These are phyloP conservation scores for Gymnocephalus cernua DNA, from an alignment of 2,113 vertebrate genomes.

Conservation along the genomic window DNA sequence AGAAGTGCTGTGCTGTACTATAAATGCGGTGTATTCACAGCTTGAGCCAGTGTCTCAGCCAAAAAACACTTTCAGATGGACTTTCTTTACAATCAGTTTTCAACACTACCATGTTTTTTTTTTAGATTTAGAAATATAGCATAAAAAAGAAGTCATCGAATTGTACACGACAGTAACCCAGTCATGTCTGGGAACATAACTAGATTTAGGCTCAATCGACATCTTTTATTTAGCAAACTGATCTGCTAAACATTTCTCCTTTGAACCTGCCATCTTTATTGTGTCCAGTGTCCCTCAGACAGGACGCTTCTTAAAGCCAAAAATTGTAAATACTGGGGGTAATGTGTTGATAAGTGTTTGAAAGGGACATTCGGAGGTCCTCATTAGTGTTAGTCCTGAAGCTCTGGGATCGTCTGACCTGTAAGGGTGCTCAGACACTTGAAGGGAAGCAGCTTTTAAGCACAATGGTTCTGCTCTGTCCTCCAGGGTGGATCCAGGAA, in stretches of 20 bases:
- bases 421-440: conserved; percentile 24
- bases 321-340: not conserved
- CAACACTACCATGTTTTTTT: conserved; percentile 1
- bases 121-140: not conserved
- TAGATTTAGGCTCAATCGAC: not conserved
- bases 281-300: not conserved
- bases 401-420: conserved; percentile 30
- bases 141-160: not conserved
- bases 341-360: conserved; percentile 19
- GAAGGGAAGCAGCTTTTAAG: conserved; percentile 37
- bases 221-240: not conserved
- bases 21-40: not conserved
- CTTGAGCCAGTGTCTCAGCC: not conserved
- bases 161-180: not conserved
- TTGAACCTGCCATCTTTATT: not conserved
- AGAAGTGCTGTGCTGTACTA: conserved; percentile 3
- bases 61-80: conserved; percentile 7
- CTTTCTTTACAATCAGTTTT: conserved; percentile 3
- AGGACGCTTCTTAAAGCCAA: not conserved
- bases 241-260: not conserved
- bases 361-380: conserved; percentile 24
- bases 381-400: not conserved
- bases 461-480: conserved; percentile 3
- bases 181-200: not conserved
- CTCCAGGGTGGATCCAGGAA: conserved; percentile 12